Percentiles rank a stretch among this genome's conserved stretches.
Conservation (phyloP, 2,888 invertebrate genomes). For the Drosophila subquinaria region DNA sequence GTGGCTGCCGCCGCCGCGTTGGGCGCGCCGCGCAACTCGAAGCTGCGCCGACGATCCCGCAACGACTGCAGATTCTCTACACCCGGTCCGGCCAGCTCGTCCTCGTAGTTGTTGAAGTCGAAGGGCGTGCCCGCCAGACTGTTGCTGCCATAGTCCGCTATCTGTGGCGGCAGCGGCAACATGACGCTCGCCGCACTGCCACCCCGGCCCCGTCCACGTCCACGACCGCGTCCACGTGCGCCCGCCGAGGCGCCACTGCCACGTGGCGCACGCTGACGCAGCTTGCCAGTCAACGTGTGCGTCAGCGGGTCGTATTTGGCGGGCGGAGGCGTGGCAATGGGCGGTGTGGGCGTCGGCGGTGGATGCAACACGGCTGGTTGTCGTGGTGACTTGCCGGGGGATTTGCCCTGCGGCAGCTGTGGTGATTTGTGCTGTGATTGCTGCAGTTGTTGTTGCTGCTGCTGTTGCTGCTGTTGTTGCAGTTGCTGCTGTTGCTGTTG, state of each 20-base stretch:
- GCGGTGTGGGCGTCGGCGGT: constrained; percentile 51
- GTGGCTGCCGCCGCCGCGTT: constrained; percentile 22
- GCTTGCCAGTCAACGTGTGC: constrained; percentile 81
- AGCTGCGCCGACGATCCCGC: constrained; percentile 92
- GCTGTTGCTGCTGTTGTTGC: constrained; percentile 63
- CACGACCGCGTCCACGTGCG: constrained; percentile 82
- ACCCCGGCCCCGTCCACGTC: constrained; percentile 86
- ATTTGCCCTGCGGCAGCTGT: constrained; percentile 86
- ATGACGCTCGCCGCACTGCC: constrained; percentile 77
- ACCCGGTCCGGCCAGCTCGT: constrained; percentile 92
- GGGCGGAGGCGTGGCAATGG: constrained; percentile 34
- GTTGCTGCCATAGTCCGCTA: constrained; percentile 85
- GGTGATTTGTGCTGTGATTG: constrained; percentile 87
- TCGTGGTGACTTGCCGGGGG: constrained; percentile 90
- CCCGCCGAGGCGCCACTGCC: constrained; percentile 70
- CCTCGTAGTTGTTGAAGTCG: constrained; percentile 93
- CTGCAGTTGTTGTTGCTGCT: constrained; percentile 48
- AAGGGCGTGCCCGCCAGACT: constrained; percentile 93
- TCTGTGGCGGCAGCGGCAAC: constrained; percentile 79
- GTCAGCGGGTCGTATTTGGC: constrained; percentile 80
- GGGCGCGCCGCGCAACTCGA: constrained; percentile 87
- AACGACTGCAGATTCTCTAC: constrained; percentile 92
- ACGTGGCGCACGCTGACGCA: constrained; percentile 83
- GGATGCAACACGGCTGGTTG: constrained; percentile 86
- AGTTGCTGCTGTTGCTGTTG: constrained; percentile 54